Evolutionary conservation across 2,797 vertebrate species (phyloP).

Genomic region (Gambusia yucatana): DNA sequence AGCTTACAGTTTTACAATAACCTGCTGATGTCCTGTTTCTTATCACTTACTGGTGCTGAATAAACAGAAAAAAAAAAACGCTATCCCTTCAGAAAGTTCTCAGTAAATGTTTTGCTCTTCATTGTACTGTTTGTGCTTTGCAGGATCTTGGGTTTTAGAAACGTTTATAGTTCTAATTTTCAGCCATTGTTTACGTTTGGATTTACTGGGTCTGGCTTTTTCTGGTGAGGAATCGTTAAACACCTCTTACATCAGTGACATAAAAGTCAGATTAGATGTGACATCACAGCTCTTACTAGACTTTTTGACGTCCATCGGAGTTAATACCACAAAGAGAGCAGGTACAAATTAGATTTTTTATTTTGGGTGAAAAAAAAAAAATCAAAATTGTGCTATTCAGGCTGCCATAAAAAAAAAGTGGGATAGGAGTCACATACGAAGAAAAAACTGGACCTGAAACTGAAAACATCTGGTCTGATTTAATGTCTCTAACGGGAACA

Average conservation of each 20-base stretch:
- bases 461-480: background rate
- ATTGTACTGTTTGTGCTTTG: background rate
- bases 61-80: background rate
- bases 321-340: no score
- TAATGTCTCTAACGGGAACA: background rate
- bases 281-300: no score
- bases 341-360: no score
- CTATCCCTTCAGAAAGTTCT: background rate
- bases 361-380: background rate
- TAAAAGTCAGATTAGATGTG: no score
- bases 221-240: no score
- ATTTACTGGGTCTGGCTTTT: no score
- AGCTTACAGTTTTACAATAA: conserved; percentile 2
- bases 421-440: background rate
- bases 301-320: no score
- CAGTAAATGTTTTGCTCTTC: background rate
- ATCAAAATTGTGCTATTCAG: background rate
- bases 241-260: no score
- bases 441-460: background rate
- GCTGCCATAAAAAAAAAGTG: background rate
- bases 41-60: background rate
- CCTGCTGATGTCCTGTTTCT: background rate
- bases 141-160: background rate
- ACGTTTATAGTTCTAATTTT: no score
- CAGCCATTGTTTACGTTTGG: no score